phyloP scores from a whole-genome alignment of 2,888 invertebrate species.

The Gymnosoma rotundatum region DNA sequence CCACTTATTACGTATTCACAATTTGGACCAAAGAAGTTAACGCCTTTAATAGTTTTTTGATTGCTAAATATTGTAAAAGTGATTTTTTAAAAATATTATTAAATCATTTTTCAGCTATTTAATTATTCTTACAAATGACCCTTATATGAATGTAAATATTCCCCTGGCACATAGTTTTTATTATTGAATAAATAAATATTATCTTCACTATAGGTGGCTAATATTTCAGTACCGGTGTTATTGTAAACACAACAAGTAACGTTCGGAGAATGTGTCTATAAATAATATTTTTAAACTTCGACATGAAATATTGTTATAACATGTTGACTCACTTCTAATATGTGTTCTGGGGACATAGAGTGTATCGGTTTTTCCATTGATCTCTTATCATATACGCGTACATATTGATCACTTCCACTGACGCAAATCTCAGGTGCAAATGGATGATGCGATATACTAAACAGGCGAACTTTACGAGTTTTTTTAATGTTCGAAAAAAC shows the following conservation, averaged over 20 bases:
- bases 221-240: conserved; percentile 93
- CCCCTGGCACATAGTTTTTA: conserved; percentile 82
- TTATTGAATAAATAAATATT: conserved; percentile 94
- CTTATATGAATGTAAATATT: conserved; percentile 84
- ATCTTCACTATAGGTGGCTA: conserved; percentile 97
- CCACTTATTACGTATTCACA: conserved; percentile 96
- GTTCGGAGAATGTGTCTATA: conserved; percentile 82
- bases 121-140: conserved; percentile 84
- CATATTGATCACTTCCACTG: conserved; percentile 90
- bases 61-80: conserved; percentile 81
- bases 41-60: conserved; percentile 92
- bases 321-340: conserved; percentile 74
- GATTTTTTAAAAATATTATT: neutral
- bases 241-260: conserved; percentile 96
- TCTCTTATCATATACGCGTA: conserved; percentile 90
- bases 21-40: conserved; percentile 95
- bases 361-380: conserved; percentile 84
- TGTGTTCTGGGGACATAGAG: conserved; percentile 85
- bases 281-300: neutral
- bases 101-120: neutral
- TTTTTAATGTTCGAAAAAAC: conserved; percentile 81
- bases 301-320: neutral
- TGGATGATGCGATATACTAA: conserved; percentile 94
- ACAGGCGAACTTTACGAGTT: conserved; percentile 87
- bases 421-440: conserved; percentile 90